A percentile compares a stretch with the other conserved stretches of the same genome.
phyloP scores from a whole-genome alignment of 2,888 invertebrate genomes.

The Drosophila testacea region DNA sequence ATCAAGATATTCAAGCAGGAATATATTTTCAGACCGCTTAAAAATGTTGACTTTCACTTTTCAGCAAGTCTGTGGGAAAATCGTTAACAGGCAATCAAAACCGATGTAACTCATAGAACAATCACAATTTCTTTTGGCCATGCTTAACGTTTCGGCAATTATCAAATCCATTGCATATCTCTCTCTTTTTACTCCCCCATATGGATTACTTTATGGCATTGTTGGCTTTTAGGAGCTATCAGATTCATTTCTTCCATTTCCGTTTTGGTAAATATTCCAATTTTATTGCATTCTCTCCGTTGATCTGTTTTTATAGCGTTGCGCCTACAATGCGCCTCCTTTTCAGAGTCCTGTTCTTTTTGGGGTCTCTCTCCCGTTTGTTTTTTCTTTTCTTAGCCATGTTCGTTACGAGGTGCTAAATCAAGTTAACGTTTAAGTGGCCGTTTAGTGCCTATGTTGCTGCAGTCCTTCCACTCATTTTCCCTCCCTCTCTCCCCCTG shows the following conservation, averaged over 20 bases:
- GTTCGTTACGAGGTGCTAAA: constrained; percentile 77
- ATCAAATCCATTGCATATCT: constrained; percentile 51
- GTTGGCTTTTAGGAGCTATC: constrained; percentile 39
- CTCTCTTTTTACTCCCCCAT: constrained; percentile 5
- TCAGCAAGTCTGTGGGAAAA: neutral
- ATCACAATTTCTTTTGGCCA: constrained; percentile 18
- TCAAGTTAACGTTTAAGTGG: constrained; percentile 80
- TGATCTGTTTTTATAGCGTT: constrained; percentile 68
- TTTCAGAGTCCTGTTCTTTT: constrained; percentile 34
- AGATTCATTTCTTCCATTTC: constrained; percentile 48
- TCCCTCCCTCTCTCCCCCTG: neutral
- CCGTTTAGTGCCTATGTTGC: constrained; percentile 74
- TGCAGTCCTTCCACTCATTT: constrained; percentile 12
- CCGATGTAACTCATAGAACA: neutral
- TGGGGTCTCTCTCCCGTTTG: constrained; percentile 11
- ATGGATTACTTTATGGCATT: constrained; percentile 58
- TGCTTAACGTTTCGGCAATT: constrained; percentile 50
- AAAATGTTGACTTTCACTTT: neutral
- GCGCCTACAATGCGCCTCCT: constrained; percentile 37
- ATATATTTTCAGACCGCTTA: too few species aligned
- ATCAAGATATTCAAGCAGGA: too few species aligned
- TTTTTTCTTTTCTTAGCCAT: constrained; percentile 28
- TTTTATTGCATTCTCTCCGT: constrained; percentile 53
- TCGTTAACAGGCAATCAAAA: constrained; percentile 6
- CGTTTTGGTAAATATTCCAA: constrained; percentile 7